Evolutionary conservation across 30 jellyfish, hydroid and myxozoan species (phyloP).

Genomic region (Turritopsis rubra): DNA sequence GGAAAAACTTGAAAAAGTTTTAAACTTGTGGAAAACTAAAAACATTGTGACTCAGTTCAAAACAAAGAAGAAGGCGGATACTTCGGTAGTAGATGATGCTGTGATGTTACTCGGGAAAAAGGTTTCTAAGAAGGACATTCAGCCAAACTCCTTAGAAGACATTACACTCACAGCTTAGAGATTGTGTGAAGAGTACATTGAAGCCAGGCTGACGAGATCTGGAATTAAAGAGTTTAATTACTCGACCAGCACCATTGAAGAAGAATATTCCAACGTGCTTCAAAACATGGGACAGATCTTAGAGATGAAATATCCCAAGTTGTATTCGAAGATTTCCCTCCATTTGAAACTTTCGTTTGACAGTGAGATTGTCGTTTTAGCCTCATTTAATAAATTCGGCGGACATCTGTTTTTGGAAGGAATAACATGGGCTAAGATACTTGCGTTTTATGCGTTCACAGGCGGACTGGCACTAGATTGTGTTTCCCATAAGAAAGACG

Average conservation of each 20-base stretch:
- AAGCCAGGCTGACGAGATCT: conserved; percentile 68
- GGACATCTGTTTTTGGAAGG: conserved; percentile 49
- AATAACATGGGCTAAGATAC: conserved; percentile 75
- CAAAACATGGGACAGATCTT: conserved; percentile 64
- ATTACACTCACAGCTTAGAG: conserved; percentile 62
- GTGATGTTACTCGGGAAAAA: conserved; percentile 17
- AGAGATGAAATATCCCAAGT: conserved; percentile 71
- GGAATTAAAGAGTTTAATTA: conserved; percentile 53
- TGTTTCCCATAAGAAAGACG: conserved; percentile 61
- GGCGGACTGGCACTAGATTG: conserved; percentile 87
- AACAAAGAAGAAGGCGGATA: neutral
- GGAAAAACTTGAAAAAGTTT: conserved; percentile 19
- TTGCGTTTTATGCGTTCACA: conserved; percentile 81
- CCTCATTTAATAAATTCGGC: conserved; percentile 66
- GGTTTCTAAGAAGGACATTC: conserved; percentile 14
- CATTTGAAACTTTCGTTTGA: conserved; percentile 58
- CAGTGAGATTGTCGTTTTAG: conserved; percentile 85
- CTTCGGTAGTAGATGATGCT: neutral
- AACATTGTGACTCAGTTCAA: neutral
- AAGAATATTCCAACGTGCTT: conserved; percentile 54
- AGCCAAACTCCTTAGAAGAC: conserved; percentile 72
- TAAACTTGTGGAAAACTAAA: conserved; percentile 26
- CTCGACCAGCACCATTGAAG: conserved; percentile 19
- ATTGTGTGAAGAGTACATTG: conserved; percentile 84
- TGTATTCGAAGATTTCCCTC: conserved; percentile 56